phyloP scores from a whole-genome alignment of 2,113 vertebrate genomes.

The Nerophis lumbriciformis region DNA sequence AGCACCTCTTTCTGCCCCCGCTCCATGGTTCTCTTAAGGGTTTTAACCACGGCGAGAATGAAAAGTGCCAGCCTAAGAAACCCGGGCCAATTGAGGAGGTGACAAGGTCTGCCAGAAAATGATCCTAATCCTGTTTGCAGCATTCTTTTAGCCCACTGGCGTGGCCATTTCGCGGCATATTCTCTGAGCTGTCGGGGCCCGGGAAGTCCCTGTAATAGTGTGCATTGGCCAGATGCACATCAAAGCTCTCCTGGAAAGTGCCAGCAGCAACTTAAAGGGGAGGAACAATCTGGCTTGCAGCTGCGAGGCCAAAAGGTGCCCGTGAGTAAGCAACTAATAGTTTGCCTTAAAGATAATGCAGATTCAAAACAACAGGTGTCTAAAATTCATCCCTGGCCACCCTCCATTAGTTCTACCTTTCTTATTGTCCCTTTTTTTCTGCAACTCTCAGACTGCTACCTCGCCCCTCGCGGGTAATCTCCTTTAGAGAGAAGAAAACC shows the following conservation, averaged over 20 bases:
- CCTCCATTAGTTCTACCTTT: slow-evolving; percentile 69
- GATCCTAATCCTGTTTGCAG: slow-evolving; percentile 92
- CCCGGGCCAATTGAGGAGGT: slow-evolving; percentile 79
- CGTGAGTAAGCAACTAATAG: neutral
- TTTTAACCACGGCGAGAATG: slow-evolving; percentile 71
- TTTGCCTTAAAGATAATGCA: neutral
- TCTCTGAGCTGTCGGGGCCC: slow-evolving; percentile 78
- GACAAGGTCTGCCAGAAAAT: slow-evolving; percentile 89
- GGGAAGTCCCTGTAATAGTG: slow-evolving; percentile 85
- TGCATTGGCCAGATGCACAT: slow-evolving; percentile 81
- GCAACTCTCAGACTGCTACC: slow-evolving; percentile 67
- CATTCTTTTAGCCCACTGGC: slow-evolving; percentile 80
- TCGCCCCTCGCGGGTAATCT: slow-evolving; percentile 69
- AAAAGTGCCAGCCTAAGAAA: slow-evolving; percentile 80
- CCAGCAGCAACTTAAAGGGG: slow-evolving; percentile 62
- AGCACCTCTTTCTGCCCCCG: slow-evolving; percentile 32
- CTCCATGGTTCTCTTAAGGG: slow-evolving; percentile 75
- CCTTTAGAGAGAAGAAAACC: slow-evolving; percentile 69
- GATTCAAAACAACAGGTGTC: slow-evolving; percentile 63
- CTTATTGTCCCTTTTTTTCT: slow-evolving; percentile 57
- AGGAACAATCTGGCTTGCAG: slow-evolving; percentile 39
- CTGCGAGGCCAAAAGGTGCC: slow-evolving; percentile 10
- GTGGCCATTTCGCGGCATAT: slow-evolving; percentile 78
- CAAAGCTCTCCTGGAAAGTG: slow-evolving; percentile 82
- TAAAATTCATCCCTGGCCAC: slow-evolving; percentile 60